Base-by-base conservation (phyloP, 1,140 invertebrate genomes). In the Drosophila navojoa region DNA sequence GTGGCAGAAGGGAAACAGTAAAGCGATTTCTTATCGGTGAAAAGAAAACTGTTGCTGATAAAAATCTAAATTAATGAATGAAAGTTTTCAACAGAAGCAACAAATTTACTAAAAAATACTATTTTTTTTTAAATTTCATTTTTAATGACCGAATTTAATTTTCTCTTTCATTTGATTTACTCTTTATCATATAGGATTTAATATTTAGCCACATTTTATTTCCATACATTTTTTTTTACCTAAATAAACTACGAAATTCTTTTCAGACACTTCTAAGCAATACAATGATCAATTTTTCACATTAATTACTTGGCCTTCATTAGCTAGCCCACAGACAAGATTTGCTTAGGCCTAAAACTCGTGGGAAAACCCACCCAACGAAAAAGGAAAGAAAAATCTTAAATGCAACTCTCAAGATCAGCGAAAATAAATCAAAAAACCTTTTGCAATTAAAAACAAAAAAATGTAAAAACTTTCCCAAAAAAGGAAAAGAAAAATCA, bases 391-490 rank as follows among this genome's bases (percentile, higher is more conserved):
- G 35, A 13, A 57, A 57, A 81, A 27, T 53, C 62, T 71, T 19
- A 45, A 45, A 22, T 53, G 50, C 47, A 64, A 44, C 50, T 71
- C 57, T 77, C 49, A 49, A 44, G 38, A 59, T 47, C 25, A 59
- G 66, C 49, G 47, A 50, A 64, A 76, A 85, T 69, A 80, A 85
- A 78, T 86, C 68, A 81, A 79, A 52, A 82, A 66, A 72, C 72
- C 69, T 64, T 81, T 81, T 58, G 81, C 73, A 84, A 84, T 85
- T 77, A 85, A 70, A 69, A 32, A 32, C 62, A 62, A 63, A 85
- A 85, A 80, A 66, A 53, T 49, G 47, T 60, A 67, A 59, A 67
- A 86, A 87, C 64, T 60, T 54, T 4, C 35, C 50, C 15, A 79
- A 69, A 75, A 68, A 38, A 6, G 4, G 35, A 11, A 38, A 6